A percentile compares a stretch with the other conserved stretches of the same genome.
Evolutionary conservation across 2,797 vertebrate species (phyloP).

Genomic region (Darevskia nairensis): DNA sequence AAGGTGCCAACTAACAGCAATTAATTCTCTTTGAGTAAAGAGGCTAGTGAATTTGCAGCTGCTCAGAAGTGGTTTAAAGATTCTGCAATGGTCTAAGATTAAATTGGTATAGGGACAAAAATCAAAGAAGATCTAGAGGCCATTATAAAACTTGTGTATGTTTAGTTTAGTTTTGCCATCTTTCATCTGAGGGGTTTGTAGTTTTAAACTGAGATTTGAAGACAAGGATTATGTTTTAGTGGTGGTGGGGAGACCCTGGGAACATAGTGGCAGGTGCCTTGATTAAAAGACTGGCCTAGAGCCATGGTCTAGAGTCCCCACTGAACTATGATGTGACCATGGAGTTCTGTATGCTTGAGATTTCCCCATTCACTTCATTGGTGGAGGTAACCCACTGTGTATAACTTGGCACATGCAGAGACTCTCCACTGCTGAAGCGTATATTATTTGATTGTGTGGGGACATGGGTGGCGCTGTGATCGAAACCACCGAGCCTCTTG

Average conservation of each 20-base stretch:
- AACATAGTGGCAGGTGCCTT: background rate
- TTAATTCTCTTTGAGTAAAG: conserved; percentile 40
- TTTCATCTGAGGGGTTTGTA: background rate
- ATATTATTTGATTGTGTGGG: background rate
- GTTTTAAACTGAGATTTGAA: conserved; percentile 5
- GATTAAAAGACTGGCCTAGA: background rate
- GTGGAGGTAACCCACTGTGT: too few species aligned
- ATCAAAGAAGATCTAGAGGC: background rate
- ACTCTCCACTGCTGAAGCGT: background rate
- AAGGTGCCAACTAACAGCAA: conserved; percentile 39
- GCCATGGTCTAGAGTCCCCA: background rate
- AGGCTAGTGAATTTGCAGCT: conserved; percentile 23
- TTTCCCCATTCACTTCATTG: background rate
- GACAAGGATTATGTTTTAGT: background rate
- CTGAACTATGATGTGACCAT: background rate
- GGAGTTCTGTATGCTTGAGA: background rate
- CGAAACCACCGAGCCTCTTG: too few species aligned
- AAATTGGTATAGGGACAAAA: background rate
- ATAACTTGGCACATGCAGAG: too few species aligned
- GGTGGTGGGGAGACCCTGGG: background rate
- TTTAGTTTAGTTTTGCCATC: conserved; percentile 2
- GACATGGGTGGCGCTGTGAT: too few species aligned
- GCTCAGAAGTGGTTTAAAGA: conserved; percentile 18
- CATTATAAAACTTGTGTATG: background rate
- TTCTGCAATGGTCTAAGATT: background rate